Evolutionary conservation across 2,797 vertebrate species (phyloP).

Genomic region (Alcedo atthis): DNA sequence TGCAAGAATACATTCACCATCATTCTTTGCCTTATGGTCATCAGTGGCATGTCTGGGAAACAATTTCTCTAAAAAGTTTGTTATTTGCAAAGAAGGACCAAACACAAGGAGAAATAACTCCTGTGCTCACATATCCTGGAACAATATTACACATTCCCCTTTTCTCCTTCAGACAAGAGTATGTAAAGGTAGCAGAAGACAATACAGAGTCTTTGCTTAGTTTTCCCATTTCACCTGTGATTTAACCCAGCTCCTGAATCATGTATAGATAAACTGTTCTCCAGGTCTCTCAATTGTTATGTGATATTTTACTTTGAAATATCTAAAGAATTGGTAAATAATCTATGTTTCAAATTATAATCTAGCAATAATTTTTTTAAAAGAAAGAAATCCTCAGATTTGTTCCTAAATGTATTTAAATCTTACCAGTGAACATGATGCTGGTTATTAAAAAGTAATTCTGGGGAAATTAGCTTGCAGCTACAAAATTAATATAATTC

Average conservation of each 20-base stretch:
- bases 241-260: neutral
- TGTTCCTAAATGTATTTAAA: constrained; percentile 80
- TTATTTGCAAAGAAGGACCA: neutral
- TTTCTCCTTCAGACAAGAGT: neutral
- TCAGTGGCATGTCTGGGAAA: neutral
- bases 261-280: neutral
- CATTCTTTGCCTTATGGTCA: neutral
- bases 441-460: constrained; percentile 84
- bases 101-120: neutral
- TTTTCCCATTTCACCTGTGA: neutral
- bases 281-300: neutral
- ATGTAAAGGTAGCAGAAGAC: neutral
- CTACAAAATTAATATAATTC: constrained; percentile 84
- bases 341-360: constrained; percentile 64
- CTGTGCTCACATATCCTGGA: neutral
- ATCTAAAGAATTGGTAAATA: constrained; percentile 53
- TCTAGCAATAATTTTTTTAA: constrained; percentile 33
- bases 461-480: constrained; percentile 80
- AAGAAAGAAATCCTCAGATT: constrained; percentile 61
- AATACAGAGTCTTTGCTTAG: neutral
- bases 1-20: neutral
- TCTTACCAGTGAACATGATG: constrained; percentile 78
- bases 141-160: neutral
- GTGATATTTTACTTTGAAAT: constrained; percentile 33
- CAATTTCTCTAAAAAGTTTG: neutral